Evolutionary conservation across 2,888 invertebrate species (phyloP).

Genomic region (Cheilosia impressa): DNA sequence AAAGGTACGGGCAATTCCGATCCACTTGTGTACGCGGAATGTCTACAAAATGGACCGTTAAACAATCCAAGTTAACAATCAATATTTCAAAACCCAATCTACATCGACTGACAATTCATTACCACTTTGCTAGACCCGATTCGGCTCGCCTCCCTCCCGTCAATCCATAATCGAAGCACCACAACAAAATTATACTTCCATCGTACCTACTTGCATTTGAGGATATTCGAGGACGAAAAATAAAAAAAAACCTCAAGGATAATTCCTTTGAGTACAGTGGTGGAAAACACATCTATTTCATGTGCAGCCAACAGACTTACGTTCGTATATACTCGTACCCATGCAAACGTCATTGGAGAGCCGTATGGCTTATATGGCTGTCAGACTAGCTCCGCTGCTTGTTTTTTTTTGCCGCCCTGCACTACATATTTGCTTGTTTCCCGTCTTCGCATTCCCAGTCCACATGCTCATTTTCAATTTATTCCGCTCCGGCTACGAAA

Average conservation of each 20-base stretch:
- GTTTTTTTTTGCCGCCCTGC: background rate
- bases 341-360: constrained; percentile 32
- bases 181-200: constrained; percentile 39
- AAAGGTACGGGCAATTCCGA: background rate
- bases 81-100: constrained; percentile 26
- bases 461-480: constrained; percentile 58
- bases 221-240: background rate
- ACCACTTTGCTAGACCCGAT: background rate
- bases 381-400: constrained; percentile 33
- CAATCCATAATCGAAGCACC: constrained; percentile 48
- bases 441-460: background rate
- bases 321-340: background rate
- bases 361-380: constrained; percentile 33
- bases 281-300: constrained; percentile 28
- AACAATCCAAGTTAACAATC: constrained; percentile 18
- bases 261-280: constrained; percentile 44
- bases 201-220: background rate
- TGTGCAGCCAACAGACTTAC: constrained; percentile 12
- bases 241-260: constrained; percentile 43
- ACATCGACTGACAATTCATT: constrained; percentile 40
- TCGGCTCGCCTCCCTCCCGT: background rate
- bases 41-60: constrained; percentile 26
- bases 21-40: constrained; percentile 2
- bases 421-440: constrained; percentile 45
- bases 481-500: constrained; percentile 63